Conservation (phyloP, 2,113 vertebrate species). For the Dromaius novaehollandiae region DNA sequence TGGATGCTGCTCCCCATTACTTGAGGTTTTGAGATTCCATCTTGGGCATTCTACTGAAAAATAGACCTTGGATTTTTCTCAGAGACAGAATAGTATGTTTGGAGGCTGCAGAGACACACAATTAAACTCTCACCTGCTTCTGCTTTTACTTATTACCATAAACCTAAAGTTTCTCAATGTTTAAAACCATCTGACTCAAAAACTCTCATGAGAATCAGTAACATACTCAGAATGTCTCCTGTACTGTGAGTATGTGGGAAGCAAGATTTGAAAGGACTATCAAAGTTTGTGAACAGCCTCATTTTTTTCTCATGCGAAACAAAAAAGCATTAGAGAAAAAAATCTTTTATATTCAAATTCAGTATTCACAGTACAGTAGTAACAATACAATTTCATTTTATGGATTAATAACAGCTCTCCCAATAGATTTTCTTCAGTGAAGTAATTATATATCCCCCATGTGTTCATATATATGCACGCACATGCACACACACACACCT, state of each 20-base stretch:
- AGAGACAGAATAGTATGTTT: no score
- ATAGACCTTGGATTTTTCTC: background rate
- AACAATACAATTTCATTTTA: background rate
- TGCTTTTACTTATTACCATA: background rate
- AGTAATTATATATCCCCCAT: background rate
- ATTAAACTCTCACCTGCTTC: no score
- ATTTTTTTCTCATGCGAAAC: no score
- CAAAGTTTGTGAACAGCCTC: background rate
- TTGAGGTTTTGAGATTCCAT: no score
- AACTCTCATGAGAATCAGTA: background rate
- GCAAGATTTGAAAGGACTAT: background rate
- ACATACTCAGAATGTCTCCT: background rate
- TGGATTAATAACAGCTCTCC: background rate
- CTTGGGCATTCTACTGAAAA: no score
- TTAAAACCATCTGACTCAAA: background rate
- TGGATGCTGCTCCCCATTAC: background rate
- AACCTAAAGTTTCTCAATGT: background rate
- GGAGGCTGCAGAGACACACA: background rate
- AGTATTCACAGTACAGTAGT: background rate
- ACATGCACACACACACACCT: accelerated
- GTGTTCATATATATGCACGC: background rate
- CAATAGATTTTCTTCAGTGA: background rate
- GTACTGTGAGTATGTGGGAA: background rate
- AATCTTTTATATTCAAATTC: background rate
- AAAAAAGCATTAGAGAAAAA: no score